phyloP scores from a whole-genome alignment of 2,888 invertebrate species.

The Leptodirus hochenwartii region DNA sequence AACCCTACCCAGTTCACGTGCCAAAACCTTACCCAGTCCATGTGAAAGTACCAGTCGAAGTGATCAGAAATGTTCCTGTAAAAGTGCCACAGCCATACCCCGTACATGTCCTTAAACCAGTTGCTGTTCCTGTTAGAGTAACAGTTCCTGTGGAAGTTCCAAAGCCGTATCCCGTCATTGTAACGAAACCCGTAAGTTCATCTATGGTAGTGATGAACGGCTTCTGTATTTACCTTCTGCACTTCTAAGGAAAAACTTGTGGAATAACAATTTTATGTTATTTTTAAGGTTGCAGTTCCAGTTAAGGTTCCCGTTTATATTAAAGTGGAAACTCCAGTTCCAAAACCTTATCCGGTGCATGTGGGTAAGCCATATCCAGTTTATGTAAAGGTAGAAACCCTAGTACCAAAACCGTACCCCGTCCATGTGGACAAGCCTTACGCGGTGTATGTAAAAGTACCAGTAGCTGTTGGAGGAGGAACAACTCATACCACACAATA shows the following conservation, averaged over 20 bases:
- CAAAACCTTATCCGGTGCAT: constrained; percentile 9
- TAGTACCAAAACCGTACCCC: constrained; percentile 6
- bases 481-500: too few species aligned
- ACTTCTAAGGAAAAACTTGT: too few species aligned
- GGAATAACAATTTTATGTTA: too few species aligned
- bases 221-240: too few species aligned
- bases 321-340: too few species aligned
- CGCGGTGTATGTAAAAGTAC: constrained; percentile 4
- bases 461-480: too few species aligned
- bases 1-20: constrained; percentile 9
- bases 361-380: constrained; percentile 6
- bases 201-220: too few species aligned
- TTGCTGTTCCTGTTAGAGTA: constrained; percentile 1
- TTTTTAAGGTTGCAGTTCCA: too few species aligned
- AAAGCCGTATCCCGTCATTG: constrained; percentile 9
- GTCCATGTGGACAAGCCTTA: constrained; percentile 3
- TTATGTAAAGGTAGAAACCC: constrained; percentile 3
- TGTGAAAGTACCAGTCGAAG: constrained; percentile 4
- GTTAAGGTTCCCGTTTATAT: too few species aligned
- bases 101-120: constrained; percentile 3
- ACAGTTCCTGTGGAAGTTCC: constrained; percentile 9
- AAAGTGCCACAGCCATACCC: constrained; percentile 5
- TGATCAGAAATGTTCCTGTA: constrained; percentile 1
- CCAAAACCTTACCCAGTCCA: constrained; percentile 4
- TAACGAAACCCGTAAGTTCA: too few species aligned